phyloP scores from a whole-genome alignment of 1,140 invertebrate species.

The Dinoponera quadriceps region DNA sequence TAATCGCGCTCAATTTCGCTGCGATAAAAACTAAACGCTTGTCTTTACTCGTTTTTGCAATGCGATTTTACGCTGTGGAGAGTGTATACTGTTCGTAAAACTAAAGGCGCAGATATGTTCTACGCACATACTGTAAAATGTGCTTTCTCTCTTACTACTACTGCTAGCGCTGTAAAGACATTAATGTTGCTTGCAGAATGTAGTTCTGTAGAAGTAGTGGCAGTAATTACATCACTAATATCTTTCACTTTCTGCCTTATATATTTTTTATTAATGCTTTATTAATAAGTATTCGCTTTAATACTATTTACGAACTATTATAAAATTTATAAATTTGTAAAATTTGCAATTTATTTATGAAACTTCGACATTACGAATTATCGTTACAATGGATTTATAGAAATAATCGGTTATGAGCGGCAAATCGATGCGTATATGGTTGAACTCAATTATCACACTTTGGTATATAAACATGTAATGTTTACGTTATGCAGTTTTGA shows the following conservation, averaged over 20 bases:
- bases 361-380: constrained; percentile 23
- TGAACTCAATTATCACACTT: constrained; percentile 8
- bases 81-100: constrained; percentile 44
- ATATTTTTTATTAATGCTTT: constrained; percentile 57
- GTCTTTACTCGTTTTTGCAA: constrained; percentile 53
- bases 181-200: constrained; percentile 52
- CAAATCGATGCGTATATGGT: neutral
- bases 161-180: constrained; percentile 25
- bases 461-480: neutral
- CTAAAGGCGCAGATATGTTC: constrained; percentile 36
- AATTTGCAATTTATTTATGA: constrained; percentile 16
- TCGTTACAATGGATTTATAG: constrained; percentile 4
- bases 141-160: constrained; percentile 50
- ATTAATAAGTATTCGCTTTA: no score
- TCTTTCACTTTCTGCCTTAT: constrained; percentile 38
- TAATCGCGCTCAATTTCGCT: constrained; percentile 21
- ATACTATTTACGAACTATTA: no score
- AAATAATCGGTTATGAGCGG: neutral
- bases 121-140: constrained; percentile 45
- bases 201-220: constrained; percentile 38
- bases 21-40: constrained; percentile 50
- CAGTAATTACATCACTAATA: constrained; percentile 53
- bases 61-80: constrained; percentile 40
- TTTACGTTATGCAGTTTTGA: constrained; percentile 29
- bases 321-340: no score